Evolutionary conservation across 2,113 vertebrate genomes (phyloP), one percentile per base, ranked within the genome.

Genomic region (Emydura subglobosa): DNA sequence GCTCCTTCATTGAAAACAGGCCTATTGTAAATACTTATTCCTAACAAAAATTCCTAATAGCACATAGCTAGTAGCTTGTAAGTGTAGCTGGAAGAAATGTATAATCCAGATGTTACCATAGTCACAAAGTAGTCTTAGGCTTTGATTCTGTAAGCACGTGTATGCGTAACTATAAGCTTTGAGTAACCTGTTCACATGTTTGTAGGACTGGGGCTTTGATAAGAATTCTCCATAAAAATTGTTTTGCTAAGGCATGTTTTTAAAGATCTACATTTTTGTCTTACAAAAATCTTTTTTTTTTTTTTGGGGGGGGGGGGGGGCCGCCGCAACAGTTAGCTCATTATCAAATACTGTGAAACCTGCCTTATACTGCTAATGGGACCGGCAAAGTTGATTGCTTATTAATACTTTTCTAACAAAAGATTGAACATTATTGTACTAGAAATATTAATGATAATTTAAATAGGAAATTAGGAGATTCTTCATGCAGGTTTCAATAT

Each of bases 331-430:
- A 94, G 47, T 31, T 2, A 49, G 16, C 87, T 82, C 54, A 90
- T 82, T 61, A 92, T 79, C 44, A 80, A 89, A 51, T 89, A 94
- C 89, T 61, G 83, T 39, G 87, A 97, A 94, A 85, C 2, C 16
- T 87, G 85, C 95, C n/a, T 94, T 87, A 49, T 51, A 83, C 44
- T 89, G 72, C 78, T 81, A 87, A 50, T 61, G 80, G 94, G 90
- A 87, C 39, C 6, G 2, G 27, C 53, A 87, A 93, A 96, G 76
- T 59, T 89, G 87, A 82, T 95, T 88, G 47, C 34, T 34, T 65
- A 65, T 65, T 94, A 87, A 84, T 76, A n/a, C 0, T 2, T 61
- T 31, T 90, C 80, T 85, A 51, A 16, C 54, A 87, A 50, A 88
- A 72, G 53, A 92, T 87, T 93, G 92, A 92, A 74, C n/a, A 44